Percentiles rank a stretch among this genome's conserved stretches.
These are phyloP conservation scores for Ploceus nigricollis DNA, from an alignment of 2,113 vertebrate genomes.

Conservation along the genomic window DNA sequence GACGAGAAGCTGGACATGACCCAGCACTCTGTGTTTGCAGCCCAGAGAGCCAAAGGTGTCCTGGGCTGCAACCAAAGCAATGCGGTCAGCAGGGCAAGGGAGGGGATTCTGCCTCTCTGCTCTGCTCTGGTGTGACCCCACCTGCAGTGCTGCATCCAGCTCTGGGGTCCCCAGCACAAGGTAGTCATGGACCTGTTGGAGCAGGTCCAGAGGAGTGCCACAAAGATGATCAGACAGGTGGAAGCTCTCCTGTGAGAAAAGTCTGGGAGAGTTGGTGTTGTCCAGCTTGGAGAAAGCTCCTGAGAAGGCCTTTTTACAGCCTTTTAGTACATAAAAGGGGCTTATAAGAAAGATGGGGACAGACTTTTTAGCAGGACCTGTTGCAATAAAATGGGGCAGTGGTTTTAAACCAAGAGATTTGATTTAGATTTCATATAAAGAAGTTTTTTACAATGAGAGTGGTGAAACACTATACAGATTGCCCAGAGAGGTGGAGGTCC, in stretches of 20 bases:
- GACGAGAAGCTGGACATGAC: not conserved
- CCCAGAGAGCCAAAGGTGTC: not conserved
- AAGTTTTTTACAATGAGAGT: not conserved
- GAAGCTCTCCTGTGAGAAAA: not conserved
- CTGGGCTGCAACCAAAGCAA: not conserved
- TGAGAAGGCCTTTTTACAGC: not conserved
- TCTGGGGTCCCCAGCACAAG: not conserved
- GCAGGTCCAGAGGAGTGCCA: not conserved
- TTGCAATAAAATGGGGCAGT: not conserved
- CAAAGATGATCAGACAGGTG: not conserved
- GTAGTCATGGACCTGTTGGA: not conserved
- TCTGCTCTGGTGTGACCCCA: not conserved
- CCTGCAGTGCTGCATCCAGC: not conserved
- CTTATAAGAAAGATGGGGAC: not conserved
- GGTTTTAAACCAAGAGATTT: not conserved
- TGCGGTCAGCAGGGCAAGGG: not conserved
- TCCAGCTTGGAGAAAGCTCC: not conserved
- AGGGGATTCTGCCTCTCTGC: not conserved
- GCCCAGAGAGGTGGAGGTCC: not conserved
- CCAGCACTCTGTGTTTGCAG: not conserved
- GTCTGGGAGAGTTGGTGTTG: not conserved
- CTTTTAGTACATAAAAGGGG: accelerated
- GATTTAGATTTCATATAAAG: not conserved
- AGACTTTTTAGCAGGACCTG: not conserved
- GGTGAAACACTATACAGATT: not conserved